These are phyloP conservation scores for Amazona vittata DNA, from an alignment of 2,113 vertebrate genomes.

Conservation along the genomic window DNA sequence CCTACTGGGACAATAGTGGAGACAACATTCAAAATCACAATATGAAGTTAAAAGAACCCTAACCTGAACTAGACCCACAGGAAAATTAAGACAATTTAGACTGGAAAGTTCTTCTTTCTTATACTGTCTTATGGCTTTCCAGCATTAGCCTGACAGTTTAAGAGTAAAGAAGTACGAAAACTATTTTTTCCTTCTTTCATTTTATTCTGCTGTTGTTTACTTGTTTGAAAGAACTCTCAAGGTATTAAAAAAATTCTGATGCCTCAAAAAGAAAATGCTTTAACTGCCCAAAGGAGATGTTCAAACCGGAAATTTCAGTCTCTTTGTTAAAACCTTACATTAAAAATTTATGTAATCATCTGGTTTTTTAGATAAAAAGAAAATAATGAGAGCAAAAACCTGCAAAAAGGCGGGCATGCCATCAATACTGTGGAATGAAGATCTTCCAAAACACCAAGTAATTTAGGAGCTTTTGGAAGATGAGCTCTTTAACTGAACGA, in stretches of 20 bases:
- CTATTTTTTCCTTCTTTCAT: not conserved
- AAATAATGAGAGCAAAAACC: not conserved
- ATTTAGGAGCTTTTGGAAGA: constrained; percentile 2
- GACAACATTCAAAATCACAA: not conserved
- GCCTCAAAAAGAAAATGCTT: not conserved
- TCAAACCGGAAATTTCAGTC: not conserved
- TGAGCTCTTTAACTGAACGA: not conserved
- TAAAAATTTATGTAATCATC: not conserved
- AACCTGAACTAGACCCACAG: not conserved
- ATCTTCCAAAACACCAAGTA: not conserved
- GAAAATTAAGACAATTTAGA: not conserved
- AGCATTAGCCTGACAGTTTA: not conserved
- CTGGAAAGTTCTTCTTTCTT: not conserved
- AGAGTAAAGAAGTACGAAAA: not conserved
- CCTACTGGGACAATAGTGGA: not conserved
- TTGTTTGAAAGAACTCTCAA: not conserved
- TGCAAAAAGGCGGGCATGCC: not conserved
- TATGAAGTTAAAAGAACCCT: not conserved
- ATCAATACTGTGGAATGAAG: not conserved
- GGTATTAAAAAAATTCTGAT: not conserved
- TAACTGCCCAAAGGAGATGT: not conserved
- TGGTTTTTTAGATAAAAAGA: not conserved
- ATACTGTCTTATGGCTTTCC: not conserved
- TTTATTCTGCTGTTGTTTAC: not conserved
- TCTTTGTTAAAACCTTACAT: not conserved